Conservation (phyloP, 2,113 vertebrate genomes). For the Murina feae region DNA sequence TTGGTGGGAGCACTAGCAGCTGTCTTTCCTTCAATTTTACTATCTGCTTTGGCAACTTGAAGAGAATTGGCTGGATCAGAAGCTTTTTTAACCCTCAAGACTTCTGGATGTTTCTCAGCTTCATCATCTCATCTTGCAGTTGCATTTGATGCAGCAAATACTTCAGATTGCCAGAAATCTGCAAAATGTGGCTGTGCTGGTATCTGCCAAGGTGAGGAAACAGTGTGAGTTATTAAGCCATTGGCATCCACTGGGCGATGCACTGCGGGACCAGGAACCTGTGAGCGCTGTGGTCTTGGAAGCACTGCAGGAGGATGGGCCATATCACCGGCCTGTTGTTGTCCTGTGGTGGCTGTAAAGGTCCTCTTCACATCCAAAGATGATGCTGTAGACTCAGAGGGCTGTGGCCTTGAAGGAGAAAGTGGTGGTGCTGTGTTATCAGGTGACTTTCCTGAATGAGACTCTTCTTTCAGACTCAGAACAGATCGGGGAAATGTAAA, state of each 20-base stretch:
- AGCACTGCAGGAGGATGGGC: constrained; percentile 94
- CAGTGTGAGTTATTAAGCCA: constrained; percentile 84
- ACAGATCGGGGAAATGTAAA: not conserved
- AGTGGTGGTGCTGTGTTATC: constrained; percentile 91
- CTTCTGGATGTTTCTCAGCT: constrained; percentile 87
- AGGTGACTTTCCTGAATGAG: constrained; percentile 96
- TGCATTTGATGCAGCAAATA: constrained; percentile 86
- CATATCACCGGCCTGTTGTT: constrained; percentile 87
- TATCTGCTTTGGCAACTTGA: constrained; percentile 90
- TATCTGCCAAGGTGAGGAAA: constrained; percentile 96
- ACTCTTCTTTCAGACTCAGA: constrained; percentile 63
- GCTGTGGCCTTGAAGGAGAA: constrained; percentile 93
- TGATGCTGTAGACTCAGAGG: constrained; percentile 95
- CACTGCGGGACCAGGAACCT: constrained; percentile 88
- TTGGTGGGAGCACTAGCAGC: constrained; percentile 83
- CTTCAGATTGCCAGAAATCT: constrained; percentile 98
- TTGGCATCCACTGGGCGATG: constrained; percentile 90
- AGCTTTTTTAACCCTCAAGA: constrained; percentile 88
- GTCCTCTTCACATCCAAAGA: constrained; percentile 97
- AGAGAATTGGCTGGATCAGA: constrained; percentile 87
- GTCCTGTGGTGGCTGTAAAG: constrained; percentile 89
- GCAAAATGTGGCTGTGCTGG: constrained; percentile 99
- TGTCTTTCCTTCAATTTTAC: constrained; percentile 90
- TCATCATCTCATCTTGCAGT: constrained; percentile 91
- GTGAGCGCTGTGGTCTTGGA: constrained; percentile 92